These are phyloP conservation scores for Cryptoblepharus egeriae DNA, from an alignment of 2,797 vertebrate genomes.

Conservation along the genomic window DNA sequence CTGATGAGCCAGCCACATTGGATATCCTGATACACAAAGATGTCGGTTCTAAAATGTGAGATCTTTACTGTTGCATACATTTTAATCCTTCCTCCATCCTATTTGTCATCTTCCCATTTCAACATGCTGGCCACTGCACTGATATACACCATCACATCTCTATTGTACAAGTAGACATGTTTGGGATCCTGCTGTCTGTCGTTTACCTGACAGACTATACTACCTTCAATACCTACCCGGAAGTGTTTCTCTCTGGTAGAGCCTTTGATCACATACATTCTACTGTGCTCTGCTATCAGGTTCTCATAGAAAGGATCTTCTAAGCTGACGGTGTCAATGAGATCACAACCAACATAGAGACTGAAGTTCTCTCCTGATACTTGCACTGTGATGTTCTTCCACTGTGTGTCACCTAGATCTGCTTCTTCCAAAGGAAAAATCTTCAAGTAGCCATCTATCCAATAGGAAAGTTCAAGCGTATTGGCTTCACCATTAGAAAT, in stretches of 20 bases:
- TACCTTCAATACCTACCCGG: conserved; percentile 83
- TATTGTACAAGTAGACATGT: not conserved
- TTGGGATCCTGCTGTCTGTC: not conserved
- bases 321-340: conserved; percentile 92
- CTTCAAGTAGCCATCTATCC: conserved; percentile 88
- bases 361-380: conserved; percentile 91
- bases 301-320: conserved; percentile 97
- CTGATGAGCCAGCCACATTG: too few species aligned
- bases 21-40: too few species aligned
- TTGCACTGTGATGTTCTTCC: conserved; percentile 96
- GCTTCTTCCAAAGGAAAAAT: conserved; percentile 93
- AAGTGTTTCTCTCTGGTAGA: conserved; percentile 92
- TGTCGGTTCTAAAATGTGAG: too few species aligned
- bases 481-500: conserved; percentile 94
- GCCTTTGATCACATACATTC: conserved; percentile 92
- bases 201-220: not conserved
- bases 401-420: conserved; percentile 93
- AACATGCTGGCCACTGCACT: too few species aligned
- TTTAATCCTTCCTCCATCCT: too few species aligned
- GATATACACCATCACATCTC: too few species aligned
- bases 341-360: conserved; percentile 91
- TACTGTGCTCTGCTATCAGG: conserved; percentile 84
- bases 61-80: too few species aligned
- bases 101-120: too few species aligned
- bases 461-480: conserved; percentile 94